Conservation (phyloP, 2,888 invertebrate genomes). For the Cryptosula pallasiana region DNA sequence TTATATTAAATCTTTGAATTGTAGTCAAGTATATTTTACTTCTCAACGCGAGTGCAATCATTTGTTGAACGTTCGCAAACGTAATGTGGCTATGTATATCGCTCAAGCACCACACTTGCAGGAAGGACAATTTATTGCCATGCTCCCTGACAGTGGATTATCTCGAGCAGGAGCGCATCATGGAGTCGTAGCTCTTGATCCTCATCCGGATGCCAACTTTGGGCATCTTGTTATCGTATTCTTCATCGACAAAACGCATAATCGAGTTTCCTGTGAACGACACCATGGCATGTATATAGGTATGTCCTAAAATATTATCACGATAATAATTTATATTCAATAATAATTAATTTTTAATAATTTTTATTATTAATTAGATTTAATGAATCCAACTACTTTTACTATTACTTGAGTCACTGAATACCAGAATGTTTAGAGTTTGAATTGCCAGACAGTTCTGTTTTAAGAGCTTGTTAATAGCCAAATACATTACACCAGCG, state of each 20-base stretch:
- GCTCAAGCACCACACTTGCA: constrained; percentile 35
- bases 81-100: constrained; percentile 41
- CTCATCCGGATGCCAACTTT: constrained; percentile 56
- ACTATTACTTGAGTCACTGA: too few species aligned
- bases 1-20: constrained; percentile 38
- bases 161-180: constrained; percentile 48
- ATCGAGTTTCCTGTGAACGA: constrained; percentile 41
- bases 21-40: constrained; percentile 43
- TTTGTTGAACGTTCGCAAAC: constrained; percentile 33
- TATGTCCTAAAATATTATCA: too few species aligned
- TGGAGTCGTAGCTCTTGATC: constrained; percentile 55
- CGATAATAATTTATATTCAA: too few species aligned
- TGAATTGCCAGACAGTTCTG: too few species aligned
- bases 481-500: too few species aligned
- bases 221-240: constrained; percentile 57
- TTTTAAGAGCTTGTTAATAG: too few species aligned
- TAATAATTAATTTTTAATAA: too few species aligned
- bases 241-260: constrained; percentile 49
- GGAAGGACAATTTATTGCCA: constrained; percentile 39
- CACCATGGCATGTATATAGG: constrained; percentile 51
- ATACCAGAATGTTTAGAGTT: too few species aligned
- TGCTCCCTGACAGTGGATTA: constrained; percentile 50
- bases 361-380: too few species aligned
- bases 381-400: too few species aligned
- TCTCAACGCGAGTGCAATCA: constrained; percentile 42